These are phyloP conservation scores for Stegophylla sp. DNA, from an alignment of 2,888 invertebrate genomes.

Conservation along the genomic window DNA sequence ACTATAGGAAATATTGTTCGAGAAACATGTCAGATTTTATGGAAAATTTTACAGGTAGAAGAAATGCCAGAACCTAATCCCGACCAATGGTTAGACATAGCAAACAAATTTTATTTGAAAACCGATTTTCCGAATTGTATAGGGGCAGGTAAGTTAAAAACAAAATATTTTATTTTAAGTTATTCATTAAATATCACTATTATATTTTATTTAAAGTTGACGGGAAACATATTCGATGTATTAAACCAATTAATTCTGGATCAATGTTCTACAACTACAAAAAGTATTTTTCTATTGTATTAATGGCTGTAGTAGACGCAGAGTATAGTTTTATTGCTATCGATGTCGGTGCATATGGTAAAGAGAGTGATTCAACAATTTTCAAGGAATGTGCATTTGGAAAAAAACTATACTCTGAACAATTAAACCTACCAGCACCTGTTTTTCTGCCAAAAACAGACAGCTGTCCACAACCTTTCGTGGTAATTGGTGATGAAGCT, in stretches of 20 bases:
- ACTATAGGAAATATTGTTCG: not conserved
- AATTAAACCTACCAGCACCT: constrained; percentile 61
- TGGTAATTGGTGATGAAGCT: constrained; percentile 63
- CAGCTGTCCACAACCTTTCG: constrained; percentile 61
- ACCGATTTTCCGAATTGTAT: constrained; percentile 8
- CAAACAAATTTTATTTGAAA: constrained; percentile 1
- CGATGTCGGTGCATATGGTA: constrained; percentile 63
- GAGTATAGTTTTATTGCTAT: constrained; percentile 61
- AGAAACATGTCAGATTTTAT: not conserved
- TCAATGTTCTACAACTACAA: not conserved
- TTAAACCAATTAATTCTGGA: not conserved
- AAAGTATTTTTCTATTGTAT: constrained; percentile 25
- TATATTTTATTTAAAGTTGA: not conserved
- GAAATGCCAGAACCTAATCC: constrained; percentile 20
- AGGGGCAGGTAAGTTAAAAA: too few species aligned
- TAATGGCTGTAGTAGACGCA: constrained; percentile 58
- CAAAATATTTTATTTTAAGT: too few species aligned
- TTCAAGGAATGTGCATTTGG: constrained; percentile 60
- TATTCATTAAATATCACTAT: too few species aligned
- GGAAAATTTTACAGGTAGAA: not conserved
- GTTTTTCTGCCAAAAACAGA: constrained; percentile 61
- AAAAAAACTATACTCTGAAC: constrained; percentile 57
- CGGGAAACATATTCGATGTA: not conserved
- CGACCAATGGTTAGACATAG: constrained; percentile 1
- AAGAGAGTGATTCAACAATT: constrained; percentile 63